Percentiles rank a stretch among this genome's conserved stretches.
Conservation (phyloP, 1,140 invertebrate genomes). For the Microplitis mediator region DNA sequence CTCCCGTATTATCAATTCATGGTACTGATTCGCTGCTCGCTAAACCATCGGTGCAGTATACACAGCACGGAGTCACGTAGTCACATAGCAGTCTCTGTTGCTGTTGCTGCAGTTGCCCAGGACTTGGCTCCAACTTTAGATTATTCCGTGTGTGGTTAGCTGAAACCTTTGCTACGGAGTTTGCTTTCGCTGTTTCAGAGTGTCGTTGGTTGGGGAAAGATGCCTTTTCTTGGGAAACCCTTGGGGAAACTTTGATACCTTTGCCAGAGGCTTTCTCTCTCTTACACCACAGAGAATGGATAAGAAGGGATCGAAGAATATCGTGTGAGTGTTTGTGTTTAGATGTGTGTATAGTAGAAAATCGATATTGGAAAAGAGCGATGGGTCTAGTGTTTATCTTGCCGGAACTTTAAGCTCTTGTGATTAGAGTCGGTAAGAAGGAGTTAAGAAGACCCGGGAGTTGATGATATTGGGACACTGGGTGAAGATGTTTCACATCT, state of each 20-base stretch:
- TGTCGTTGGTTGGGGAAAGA: too few species aligned
- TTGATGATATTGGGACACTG: background rate
- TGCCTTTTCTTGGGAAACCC: too few species aligned
- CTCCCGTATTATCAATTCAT: constrained; percentile 12
- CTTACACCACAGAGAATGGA: background rate
- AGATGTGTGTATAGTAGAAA: background rate
- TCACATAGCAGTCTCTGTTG: too few species aligned
- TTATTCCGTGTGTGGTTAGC: background rate
- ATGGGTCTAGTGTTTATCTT: constrained; percentile 19
- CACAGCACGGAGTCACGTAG: background rate
- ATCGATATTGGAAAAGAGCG: constrained; percentile 1
- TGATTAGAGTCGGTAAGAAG: constrained; percentile 7
- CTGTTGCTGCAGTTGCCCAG: too few species aligned
- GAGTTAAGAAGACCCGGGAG: background rate
- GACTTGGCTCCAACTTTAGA: background rate
- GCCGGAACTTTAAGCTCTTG: constrained; percentile 15
- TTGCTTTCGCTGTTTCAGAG: too few species aligned
- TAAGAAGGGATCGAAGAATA: background rate
- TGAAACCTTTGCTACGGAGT: constrained; percentile 1
- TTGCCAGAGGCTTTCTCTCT: background rate
- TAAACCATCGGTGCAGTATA: background rate
- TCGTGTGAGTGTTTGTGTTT: background rate
- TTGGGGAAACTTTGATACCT: background rate
- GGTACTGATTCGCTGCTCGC: background rate
- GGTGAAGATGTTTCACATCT: background rate